Evolutionary conservation across 2,888 invertebrate genomes (phyloP).

Genomic region (Hirtodrosophila confusa): DNA sequence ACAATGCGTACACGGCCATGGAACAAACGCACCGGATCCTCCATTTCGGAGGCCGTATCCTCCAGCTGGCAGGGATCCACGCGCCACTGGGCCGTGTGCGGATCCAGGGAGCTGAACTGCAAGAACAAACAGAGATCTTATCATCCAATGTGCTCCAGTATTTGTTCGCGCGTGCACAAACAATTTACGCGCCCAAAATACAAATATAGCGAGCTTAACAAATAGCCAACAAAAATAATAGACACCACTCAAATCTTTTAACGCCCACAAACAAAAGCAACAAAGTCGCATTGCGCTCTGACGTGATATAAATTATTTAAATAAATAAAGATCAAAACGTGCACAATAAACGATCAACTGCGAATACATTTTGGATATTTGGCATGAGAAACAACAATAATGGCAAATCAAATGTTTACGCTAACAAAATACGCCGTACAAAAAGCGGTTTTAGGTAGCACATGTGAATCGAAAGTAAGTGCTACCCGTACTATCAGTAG

Average conservation of each 20-base stretch:
- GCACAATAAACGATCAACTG: conserved; percentile 54
- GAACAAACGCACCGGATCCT: conserved; percentile 86
- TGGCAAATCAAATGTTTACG: conserved; percentile 62
- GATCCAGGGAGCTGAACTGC: conserved; percentile 82
- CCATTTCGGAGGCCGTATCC: conserved; percentile 85
- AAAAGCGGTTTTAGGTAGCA: conserved; percentile 29
- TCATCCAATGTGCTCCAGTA: conserved; percentile 15
- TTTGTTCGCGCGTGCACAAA: conserved; percentile 50
- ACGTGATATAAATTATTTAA: conserved; percentile 68
- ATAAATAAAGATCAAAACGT: conserved; percentile 48
- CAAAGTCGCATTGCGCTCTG: not conserved
- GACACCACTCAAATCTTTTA: conserved; percentile 38
- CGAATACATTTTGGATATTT: conserved; percentile 42
- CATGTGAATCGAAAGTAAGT: conserved; percentile 30
- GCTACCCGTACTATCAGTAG: too few species aligned
- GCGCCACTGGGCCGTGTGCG: conserved; percentile 85
- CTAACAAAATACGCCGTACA: conserved; percentile 43
- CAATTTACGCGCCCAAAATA: conserved; percentile 45
- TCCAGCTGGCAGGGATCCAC: conserved; percentile 85
- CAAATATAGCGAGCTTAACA: conserved; percentile 9
- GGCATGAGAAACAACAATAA: conserved; percentile 36
- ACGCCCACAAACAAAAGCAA: conserved; percentile 46
- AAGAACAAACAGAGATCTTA: conserved; percentile 11
- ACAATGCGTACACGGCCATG: conserved; percentile 86
- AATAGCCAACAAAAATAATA: conserved; percentile 17